These are phyloP conservation scores for Hydrochoerus hydrochaeris DNA, from an alignment of 2,113 vertebrate species.

Conservation along the genomic window DNA sequence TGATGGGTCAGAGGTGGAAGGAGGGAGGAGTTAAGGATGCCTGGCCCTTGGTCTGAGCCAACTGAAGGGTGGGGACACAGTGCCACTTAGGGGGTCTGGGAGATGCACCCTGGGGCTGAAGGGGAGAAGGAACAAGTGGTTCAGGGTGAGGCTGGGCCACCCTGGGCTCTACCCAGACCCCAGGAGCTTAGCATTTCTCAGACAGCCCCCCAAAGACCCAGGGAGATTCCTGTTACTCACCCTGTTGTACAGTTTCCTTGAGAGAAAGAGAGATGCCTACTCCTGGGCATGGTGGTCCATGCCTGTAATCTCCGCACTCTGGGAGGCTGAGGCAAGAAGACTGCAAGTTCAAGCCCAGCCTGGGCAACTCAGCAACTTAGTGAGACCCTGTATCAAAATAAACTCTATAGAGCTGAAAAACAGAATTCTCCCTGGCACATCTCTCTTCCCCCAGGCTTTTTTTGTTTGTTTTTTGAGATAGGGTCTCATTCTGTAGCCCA, in stretches of 20 bases:
- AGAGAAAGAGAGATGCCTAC: neutral
- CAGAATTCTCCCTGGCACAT: neutral
- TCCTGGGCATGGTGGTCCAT: neutral
- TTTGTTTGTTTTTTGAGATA: neutral
- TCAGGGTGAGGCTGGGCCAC: neutral
- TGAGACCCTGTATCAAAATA: neutral
- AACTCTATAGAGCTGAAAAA: neutral
- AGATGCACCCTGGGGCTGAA: too few species aligned
- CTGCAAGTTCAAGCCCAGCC: neutral
- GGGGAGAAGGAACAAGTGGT: too few species aligned
- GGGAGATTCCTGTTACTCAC: too few species aligned
- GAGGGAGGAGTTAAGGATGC: neutral
- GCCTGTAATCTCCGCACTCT: neutral
- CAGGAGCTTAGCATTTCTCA: neutral
- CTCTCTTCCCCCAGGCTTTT: neutral
- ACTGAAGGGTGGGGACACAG: fast-evolving
- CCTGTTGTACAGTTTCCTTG: neutral
- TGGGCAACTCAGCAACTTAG: neutral
- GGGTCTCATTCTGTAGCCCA: neutral
- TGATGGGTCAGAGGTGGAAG: neutral
- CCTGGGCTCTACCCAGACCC: neutral
- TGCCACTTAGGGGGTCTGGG: neutral
- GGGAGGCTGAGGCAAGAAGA: neutral
- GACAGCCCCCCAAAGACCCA: neutral
- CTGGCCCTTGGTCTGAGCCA: neutral